Base-by-base conservation (phyloP, 2,113 vertebrate genomes). In the Syngnathus floridae region DNA sequence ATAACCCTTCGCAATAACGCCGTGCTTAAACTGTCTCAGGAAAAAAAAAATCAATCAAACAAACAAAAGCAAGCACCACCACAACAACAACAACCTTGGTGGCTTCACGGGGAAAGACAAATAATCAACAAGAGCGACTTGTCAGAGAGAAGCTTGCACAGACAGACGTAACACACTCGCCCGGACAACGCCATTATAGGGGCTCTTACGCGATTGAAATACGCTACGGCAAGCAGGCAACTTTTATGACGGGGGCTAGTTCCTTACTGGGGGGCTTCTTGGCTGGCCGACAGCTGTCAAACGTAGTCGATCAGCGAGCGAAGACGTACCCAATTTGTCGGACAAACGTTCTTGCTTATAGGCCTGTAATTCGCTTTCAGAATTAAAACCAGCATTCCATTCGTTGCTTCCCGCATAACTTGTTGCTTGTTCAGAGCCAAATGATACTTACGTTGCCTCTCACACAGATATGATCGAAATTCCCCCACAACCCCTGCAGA, bases 1-100 rank as follows among this genome's bases (percentile, higher is more conserved):
- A 98, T 96, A 95, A 94, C 93, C 94, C 94, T 95, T 94, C 93
- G 93, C 94, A 95, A 95, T 97, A 93, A 95, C 94, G 93, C 93
- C 92, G 92, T 94, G 92, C 93, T 94, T 94, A 93, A 94, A 96
- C 92, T 94, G 94, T 93, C 92, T 92, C 87, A 79, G 80, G 83
- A 83, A 81, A 93, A 93, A 97, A 37, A 46, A 46, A 16, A 46
- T 31, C 26, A 3, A 31, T 31, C 26, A 21, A 17, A 62, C 3
- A 31, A 46, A 21, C 48, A 35, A 19, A 17, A 48, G 26, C 26
- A 31, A 31, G 26, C 26, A 31, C 26, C 26, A 31, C 26, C 26
- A 31, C 26, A 31, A 31, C 26, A 31, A 63, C 16, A 17, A 64
- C 5, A 64, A 37, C 94, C 95, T 96, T 92, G 93, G 91, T 93